Evolutionary conservation across 2,113 vertebrate genomes (phyloP), one percentile per base, ranked within the genome.

Genomic region (Ellobius talpinus): DNA sequence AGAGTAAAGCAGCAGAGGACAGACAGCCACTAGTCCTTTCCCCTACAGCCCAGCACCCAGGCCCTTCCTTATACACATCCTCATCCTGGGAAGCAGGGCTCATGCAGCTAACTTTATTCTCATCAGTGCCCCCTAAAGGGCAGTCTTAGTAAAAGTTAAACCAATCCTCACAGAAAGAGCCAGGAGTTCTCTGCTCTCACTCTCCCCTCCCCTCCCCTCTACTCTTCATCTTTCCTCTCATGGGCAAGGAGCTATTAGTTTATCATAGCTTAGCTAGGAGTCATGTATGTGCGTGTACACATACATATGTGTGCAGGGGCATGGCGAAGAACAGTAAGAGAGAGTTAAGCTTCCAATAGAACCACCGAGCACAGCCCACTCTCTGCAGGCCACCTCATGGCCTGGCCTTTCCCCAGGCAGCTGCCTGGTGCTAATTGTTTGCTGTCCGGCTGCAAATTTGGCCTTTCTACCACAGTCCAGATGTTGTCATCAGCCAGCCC

Each of bases 401-500:
- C 91, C 72, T 7, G 4, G 33, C 55, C 65, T 55, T 76, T 79
- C 82, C 77, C 93, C 77, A 36, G 76, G 76, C 93, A 92, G 74
- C 87, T 91, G 66, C 94, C 85, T 81, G 76, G 87, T 0, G 7
- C 88, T 89, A 90, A 95, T 11, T 50, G 58, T 87, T 72, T 91
- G 89, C 81, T 76, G 96, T 92, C 97, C 78, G 31, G 79, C 87
- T 52, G 84, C 21, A 12, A 33, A 90, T 33, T 0, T 1, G 0
- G 42, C 65, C 90, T 96, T 87, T 81, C 1, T 82, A 88, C 77
- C 90, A 96, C 92, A 94, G 1, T 36, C 97, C 98, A 98, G 98
- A 94, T 97, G 96, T 86, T 97, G 97, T 95, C 96, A 7, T 88
- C 14, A 0, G 92, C 39, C 91, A 95, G 95, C 93, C 97, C 96